Evolutionary conservation across 2,888 invertebrate genomes (phyloP).

Genomic region (Dicroscelio sp.): DNA sequence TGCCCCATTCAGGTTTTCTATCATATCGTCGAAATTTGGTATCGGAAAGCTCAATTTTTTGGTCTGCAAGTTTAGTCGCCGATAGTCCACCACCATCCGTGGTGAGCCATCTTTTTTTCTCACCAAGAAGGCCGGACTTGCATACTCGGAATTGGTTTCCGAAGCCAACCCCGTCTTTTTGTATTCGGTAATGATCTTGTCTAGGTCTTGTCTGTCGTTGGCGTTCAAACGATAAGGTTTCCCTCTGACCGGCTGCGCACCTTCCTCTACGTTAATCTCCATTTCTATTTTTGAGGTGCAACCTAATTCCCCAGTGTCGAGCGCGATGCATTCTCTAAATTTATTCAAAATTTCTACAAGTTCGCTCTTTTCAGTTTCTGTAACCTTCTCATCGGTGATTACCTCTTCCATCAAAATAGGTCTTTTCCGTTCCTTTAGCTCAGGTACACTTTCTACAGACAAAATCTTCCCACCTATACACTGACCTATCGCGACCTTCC

Average conservation of each 20-base stretch:
- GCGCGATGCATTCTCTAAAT: slow-evolving; percentile 9
- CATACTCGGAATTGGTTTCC: slow-evolving; percentile 63
- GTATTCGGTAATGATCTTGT: slow-evolving; percentile 52
- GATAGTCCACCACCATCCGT: slow-evolving; percentile 68
- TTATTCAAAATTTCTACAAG: not conserved
- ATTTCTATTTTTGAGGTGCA: slow-evolving; percentile 35
- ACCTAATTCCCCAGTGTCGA: slow-evolving; percentile 36
- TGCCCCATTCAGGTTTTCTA: slow-evolving; percentile 35
- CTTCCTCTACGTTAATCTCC: slow-evolving; percentile 60
- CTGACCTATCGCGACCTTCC: not conserved
- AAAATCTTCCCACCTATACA: not conserved
- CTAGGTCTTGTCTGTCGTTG: slow-evolving; percentile 45
- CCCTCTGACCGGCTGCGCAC: not conserved
- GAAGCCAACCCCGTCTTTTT: slow-evolving; percentile 53
- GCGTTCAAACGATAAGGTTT: slow-evolving; percentile 70
- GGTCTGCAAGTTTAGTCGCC: slow-evolving; percentile 47
- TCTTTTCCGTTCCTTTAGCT: not conserved
- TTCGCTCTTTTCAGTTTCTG: not conserved
- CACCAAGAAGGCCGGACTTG: slow-evolving; percentile 71
- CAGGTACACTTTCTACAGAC: not conserved
- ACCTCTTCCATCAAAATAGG: not conserved
- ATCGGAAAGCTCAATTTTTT: slow-evolving; percentile 40
- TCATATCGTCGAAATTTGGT: slow-evolving; percentile 59
- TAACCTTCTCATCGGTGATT: not conserved
- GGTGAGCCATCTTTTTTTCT: slow-evolving; percentile 63